These are phyloP conservation scores for Saxicola maurus DNA, from an alignment of 2,797 vertebrate species.

Conservation along the genomic window DNA sequence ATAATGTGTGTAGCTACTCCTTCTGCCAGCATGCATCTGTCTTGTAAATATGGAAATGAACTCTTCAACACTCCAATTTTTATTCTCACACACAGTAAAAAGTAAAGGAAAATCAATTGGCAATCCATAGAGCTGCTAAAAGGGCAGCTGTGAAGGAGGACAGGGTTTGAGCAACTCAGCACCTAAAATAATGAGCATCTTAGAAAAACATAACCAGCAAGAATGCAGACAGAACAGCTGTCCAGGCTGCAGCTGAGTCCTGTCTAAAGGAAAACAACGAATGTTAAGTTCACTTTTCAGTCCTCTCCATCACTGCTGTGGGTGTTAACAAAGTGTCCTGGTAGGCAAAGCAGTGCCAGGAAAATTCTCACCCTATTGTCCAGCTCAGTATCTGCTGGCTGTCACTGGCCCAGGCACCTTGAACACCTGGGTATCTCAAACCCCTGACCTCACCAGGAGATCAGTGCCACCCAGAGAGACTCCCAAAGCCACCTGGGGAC, in stretches of 20 bases:
- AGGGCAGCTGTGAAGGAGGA: background rate
- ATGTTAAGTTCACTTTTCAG: background rate
- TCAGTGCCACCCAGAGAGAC: fast-evolving
- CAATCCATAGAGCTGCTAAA: background rate
- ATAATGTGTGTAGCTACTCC: background rate
- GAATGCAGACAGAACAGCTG: background rate
- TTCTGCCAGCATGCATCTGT: background rate
- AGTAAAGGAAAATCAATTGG: background rate
- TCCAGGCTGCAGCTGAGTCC: background rate
- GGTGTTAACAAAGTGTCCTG: background rate
- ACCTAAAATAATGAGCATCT: background rate
- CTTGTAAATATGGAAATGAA: background rate
- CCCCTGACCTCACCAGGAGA: background rate
- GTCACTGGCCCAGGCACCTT: fast-evolving
- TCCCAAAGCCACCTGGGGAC: background rate
- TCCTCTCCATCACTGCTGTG: background rate
- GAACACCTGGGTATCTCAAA: fast-evolving
- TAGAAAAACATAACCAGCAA: background rate
- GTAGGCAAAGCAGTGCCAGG: background rate
- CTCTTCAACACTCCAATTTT: background rate
- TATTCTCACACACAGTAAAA: background rate
- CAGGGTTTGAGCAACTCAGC: background rate
- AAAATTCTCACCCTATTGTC: background rate
- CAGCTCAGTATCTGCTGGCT: background rate
- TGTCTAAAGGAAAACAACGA: background rate